Evolutionary conservation across 2,888 invertebrate genomes (phyloP), one percentile per base, ranked within the genome.

Genomic region (Andrena dorsata): DNA sequence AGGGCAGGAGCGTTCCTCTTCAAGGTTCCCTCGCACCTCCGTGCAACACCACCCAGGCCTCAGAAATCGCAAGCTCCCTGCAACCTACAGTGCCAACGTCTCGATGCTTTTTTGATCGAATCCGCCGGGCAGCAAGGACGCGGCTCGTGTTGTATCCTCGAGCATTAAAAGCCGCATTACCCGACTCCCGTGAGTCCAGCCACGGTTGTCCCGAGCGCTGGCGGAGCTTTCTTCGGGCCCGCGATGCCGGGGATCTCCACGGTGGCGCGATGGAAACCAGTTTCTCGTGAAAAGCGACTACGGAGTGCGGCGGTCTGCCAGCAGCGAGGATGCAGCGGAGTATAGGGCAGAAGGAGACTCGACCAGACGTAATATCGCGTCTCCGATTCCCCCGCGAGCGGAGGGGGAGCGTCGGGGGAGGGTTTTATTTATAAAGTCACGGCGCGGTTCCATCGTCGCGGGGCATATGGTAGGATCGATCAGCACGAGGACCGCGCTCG

Each of bases 231-330:
- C 75, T 76, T 76, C 70, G 66, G 47, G 30, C 63, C 68, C 70
- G 74, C 74, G 78, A 73, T 63, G 63, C 35, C 23, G 35, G 70
- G 69, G 68, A 61, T 85, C 68, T 69, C 60, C 58, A 61, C 64
- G 84, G 73, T 76, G 83, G 68, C 82, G 78, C 82, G 76, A 86
- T 80, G 84, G 60, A 88, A 88, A 87, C 86, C 82, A 84, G 82
- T 88, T 88, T 87, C 76, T 85, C 78, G 64, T 84, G 78, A 82
- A 87, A 87, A 86, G 81, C 83, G 80, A 78, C 74, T 78, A 76
- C 76, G 66, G 71, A 16, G 4, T 41, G 5, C 41, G 41, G 41
- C 41, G 41, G 41, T 41, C 41, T 41, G 41, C 41, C 41, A 64
- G 78, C 61, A 60, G 74, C 35, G 16, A 65, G 69, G 51, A 70